Percentiles rank a stretch among this genome's conserved stretches.
Evolutionary conservation across 2,113 vertebrate species (phyloP).

Genomic region (Notarius lentiginosus): DNA sequence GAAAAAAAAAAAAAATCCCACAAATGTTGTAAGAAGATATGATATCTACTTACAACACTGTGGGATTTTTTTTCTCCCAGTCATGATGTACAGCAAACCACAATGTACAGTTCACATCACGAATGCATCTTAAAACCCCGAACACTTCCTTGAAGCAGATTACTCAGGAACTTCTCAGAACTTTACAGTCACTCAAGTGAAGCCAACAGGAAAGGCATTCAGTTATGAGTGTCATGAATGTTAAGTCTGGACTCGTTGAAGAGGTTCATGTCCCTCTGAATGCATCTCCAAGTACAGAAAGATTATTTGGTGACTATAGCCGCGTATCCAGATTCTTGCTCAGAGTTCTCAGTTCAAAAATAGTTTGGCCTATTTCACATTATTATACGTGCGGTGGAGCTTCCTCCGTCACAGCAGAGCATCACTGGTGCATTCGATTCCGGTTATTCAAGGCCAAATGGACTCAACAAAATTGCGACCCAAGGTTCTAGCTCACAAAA

Average conservation of each 20-base stretch:
- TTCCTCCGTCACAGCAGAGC: background rate
- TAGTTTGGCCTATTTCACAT: background rate
- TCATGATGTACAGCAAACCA: background rate
- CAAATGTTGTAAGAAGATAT: background rate
- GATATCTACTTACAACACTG: no score
- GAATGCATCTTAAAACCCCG: background rate
- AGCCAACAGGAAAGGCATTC: background rate
- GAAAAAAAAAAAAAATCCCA: no score
- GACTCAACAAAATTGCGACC: background rate
- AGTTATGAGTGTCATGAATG: no score
- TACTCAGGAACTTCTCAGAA: background rate
- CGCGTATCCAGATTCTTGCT: background rate
- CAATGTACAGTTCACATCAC: background rate
- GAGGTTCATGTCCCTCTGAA: background rate
- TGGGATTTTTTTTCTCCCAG: no score
- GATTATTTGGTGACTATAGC: background rate
- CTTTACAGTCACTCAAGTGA: background rate
- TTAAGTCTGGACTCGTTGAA: background rate
- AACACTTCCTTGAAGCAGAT: background rate
- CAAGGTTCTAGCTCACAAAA: background rate
- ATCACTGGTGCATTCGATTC: background rate
- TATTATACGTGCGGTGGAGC: background rate
- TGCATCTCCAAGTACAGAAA: background rate
- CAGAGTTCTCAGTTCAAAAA: background rate
- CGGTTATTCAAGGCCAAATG: constrained; percentile 12